These are phyloP conservation scores for Callithrix jacchus DNA, from an alignment of 2,113 vertebrate genomes.

Conservation along the genomic window DNA sequence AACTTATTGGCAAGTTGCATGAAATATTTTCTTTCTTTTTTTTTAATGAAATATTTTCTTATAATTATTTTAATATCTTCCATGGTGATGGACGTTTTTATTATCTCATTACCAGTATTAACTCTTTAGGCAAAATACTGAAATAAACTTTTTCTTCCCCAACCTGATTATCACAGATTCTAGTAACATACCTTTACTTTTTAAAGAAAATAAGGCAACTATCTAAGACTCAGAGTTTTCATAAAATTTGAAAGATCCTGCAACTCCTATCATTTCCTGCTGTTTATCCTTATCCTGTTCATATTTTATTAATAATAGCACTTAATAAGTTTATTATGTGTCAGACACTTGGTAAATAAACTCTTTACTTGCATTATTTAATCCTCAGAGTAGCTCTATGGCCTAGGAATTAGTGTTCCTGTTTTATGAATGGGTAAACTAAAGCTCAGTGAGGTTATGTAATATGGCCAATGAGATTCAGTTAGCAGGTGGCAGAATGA, in stretches of 20 bases:
- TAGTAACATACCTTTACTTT: not conserved
- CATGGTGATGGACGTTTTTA: not conserved
- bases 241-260: not conserved
- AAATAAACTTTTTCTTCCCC: not conserved
- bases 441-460: not conserved
- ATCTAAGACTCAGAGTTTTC: not conserved
- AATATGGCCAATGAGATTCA: not conserved
- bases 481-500: not conserved
- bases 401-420: not conserved
- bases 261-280: not conserved
- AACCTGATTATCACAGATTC: slow-evolving; percentile 21
- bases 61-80: not conserved
- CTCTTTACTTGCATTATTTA: slow-evolving; percentile 19
- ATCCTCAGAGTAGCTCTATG: not conserved
- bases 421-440: not conserved
- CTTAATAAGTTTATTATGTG: not conserved
- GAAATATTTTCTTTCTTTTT: slow-evolving; percentile 19
- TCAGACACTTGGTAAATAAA: not conserved
- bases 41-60: not conserved
- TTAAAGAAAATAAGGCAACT: not conserved
- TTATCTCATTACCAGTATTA: not conserved
- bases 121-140: slow-evolving; percentile 38
- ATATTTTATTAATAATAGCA: slow-evolving; percentile 16
- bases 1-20: not conserved
- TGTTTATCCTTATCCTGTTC: not conserved